phyloP scores from a whole-genome alignment of 2,797 vertebrate genomes.

The Brachymystax lenok region DNA sequence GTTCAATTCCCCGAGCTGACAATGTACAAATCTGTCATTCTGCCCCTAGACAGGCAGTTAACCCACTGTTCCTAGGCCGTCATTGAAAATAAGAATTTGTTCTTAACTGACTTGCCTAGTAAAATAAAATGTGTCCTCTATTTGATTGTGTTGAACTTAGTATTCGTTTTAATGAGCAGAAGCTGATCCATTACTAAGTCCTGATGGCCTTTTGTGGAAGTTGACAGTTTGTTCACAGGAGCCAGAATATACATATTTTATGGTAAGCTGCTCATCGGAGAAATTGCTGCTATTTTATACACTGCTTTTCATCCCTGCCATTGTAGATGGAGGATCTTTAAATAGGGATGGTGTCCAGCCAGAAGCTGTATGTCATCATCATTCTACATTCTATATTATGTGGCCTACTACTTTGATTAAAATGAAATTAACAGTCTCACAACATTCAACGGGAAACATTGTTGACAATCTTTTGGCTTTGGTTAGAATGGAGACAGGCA shows the following conservation, averaged over 20 bases:
- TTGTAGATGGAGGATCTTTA: conserved; percentile 16
- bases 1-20: too few relatives aligned
- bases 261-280: conserved; percentile 19
- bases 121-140: neutral
- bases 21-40: too few relatives aligned
- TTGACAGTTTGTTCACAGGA: conserved; percentile 16
- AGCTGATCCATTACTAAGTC: conserved; percentile 25
- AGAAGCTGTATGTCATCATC: neutral
- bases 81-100: too few relatives aligned
- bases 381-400: neutral
- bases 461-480: neutral
- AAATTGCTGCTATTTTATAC: conserved; percentile 21
- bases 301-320: conserved; percentile 13
- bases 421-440: neutral
- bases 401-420: neutral
- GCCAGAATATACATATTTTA: conserved; percentile 36
- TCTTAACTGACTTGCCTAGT: too few relatives aligned
- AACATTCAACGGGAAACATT: neutral
- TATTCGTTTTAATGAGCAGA: conserved; percentile 14
- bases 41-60: too few relatives aligned
- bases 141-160: neutral
- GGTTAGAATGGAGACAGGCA: neutral
- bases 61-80: too few relatives aligned
- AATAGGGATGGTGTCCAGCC: neutral
- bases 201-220: conserved; percentile 21